Evolutionary conservation across 2,888 invertebrate species (phyloP).

Genomic region (Clunio marinus): DNA sequence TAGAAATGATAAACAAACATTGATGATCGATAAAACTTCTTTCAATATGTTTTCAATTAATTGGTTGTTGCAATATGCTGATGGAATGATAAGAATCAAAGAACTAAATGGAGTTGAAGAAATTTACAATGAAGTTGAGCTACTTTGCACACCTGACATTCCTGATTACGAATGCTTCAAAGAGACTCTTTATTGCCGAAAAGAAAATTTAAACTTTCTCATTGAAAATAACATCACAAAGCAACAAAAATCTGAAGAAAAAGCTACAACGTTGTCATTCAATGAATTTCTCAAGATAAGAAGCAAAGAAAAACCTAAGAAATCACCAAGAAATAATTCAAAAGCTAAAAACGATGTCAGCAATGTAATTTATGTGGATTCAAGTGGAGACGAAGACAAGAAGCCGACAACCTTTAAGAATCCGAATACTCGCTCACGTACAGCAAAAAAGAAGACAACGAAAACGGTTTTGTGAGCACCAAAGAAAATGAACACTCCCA

Average conservation of each 20-base stretch:
- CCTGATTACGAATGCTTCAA: conserved; percentile 11
- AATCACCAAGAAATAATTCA: no score
- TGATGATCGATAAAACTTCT: conserved; percentile 2
- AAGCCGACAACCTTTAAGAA: no score
- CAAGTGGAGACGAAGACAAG: no score
- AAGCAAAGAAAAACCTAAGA: not conserved
- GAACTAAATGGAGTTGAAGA: not conserved
- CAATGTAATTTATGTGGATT: no score
- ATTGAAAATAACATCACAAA: not conserved
- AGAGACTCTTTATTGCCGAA: not conserved
- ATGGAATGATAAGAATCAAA: not conserved
- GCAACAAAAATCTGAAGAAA: not conserved
- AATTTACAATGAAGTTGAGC: conserved; percentile 5
- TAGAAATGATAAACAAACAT: no score
- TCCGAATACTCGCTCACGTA: no score
- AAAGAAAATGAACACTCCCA: no score
- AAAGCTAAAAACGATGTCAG: no score
- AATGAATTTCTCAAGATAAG: not conserved
- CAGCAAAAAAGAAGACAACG: no score
- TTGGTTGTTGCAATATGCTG: conserved; percentile 28
- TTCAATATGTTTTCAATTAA: conserved; percentile 7
- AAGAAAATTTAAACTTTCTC: conserved; percentile 1
- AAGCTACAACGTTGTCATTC: not conserved
- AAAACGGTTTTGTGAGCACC: no score
- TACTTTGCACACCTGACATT: not conserved